Conservation (phyloP, 2,797 vertebrate species). For the Pantherophis alleghaniensis region DNA sequence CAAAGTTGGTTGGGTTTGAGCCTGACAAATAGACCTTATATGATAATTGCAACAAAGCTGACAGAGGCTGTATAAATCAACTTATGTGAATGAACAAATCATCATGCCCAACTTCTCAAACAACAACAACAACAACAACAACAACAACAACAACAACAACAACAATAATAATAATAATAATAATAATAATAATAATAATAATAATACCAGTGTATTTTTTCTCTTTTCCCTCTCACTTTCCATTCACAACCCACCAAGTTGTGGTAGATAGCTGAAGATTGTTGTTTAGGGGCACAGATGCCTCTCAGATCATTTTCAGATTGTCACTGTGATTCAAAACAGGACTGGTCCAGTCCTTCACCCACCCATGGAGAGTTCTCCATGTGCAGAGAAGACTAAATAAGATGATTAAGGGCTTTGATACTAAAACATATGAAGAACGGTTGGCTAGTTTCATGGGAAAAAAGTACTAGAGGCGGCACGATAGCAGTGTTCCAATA, state of each 20-base stretch:
- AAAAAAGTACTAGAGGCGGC: not conserved
- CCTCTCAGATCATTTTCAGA: not conserved
- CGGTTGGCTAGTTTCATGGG: not conserved
- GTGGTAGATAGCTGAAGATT: not conserved
- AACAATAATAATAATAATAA: too few species aligned
- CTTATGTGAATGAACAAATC: not conserved
- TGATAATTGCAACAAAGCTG: not conserved
- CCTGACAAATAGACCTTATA: not conserved
- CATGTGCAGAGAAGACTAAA: not conserved
- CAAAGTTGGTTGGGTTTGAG: not conserved
- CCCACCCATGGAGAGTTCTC: not conserved
- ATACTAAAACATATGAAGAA: not conserved
- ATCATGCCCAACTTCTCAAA: not conserved
- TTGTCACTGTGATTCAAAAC: not conserved
- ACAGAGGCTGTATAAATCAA: not conserved
- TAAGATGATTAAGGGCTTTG: not conserved
- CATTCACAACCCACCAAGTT: not conserved
- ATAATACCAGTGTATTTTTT: too few species aligned
- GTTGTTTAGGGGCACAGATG: not conserved
- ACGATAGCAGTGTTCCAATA: not conserved
- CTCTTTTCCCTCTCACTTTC: not conserved
- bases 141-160: fast-evolving
- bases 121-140: fast-evolving
- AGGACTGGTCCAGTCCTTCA: not conserved
- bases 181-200: too few species aligned